Percentiles rank a stretch among this genome's conserved stretches.
Conservation (phyloP, 2,797 vertebrate genomes). For the Pantherophis alleghaniensis region DNA sequence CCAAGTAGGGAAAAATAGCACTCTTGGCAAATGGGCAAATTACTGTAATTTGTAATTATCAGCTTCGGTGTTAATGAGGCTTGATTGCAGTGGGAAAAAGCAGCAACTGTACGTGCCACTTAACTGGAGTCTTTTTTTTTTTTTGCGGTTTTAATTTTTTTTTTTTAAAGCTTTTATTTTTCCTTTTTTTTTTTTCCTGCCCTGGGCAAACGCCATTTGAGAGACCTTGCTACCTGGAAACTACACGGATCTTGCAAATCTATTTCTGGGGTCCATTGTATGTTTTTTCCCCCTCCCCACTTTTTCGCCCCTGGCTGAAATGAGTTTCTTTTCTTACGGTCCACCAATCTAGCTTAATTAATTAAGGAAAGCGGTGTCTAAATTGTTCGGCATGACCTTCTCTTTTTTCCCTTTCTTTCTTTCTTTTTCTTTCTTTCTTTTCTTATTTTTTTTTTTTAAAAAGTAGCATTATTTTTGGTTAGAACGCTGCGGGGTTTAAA, state of each 20-base stretch:
- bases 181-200: not conserved
- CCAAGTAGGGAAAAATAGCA: conserved; percentile 54
- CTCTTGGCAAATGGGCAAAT: conserved; percentile 60
- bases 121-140: not conserved
- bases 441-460: not conserved
- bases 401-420: not conserved
- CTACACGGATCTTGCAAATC: not conserved
- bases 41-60: conserved; percentile 66
- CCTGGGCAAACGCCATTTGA: conserved; percentile 54
- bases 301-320: not conserved
- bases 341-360: conserved; percentile 20
- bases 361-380: conserved; percentile 41
- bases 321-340: not conserved
- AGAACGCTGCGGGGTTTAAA: conserved; percentile 35
- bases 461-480: conserved; percentile 47
- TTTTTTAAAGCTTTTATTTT: not conserved
- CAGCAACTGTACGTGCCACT: conserved; percentile 31
- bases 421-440: not conserved
- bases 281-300: rapidly evolving
- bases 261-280: not conserved
- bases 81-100: conserved; percentile 59
- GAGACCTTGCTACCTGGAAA: conserved; percentile 61
- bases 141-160: not conserved
- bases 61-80: conserved; percentile 63
- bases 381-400: conserved; percentile 54